phyloP scores from a whole-genome alignment of 2,113 vertebrate species.

The Polypterus bichir region DNA sequence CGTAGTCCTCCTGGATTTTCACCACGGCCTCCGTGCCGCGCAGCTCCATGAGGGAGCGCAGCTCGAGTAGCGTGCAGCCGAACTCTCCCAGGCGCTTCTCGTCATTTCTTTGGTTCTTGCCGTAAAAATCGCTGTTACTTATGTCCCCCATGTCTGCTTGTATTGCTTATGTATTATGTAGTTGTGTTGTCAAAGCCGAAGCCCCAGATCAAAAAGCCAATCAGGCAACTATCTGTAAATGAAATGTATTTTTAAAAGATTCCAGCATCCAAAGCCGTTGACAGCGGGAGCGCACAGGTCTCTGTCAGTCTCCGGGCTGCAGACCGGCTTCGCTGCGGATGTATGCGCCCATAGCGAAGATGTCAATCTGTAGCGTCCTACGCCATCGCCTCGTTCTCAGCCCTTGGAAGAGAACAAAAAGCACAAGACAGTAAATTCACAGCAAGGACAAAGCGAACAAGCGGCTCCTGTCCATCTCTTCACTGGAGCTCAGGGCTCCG shows the following conservation, averaged over 20 bases:
- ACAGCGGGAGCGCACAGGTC: no score
- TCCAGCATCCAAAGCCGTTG: no score
- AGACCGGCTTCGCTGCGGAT: slow-evolving; percentile 79
- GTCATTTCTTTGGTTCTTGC: slow-evolving; percentile 98
- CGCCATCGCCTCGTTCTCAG: slow-evolving; percentile 80
- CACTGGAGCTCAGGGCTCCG: neutral
- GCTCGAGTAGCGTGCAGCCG: slow-evolving; percentile 81
- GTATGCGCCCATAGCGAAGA: slow-evolving; percentile 73
- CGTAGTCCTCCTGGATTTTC: slow-evolving; percentile 92
- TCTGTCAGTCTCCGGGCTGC: slow-evolving; percentile 60
- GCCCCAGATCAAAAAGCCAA: no score
- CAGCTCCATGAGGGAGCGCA: slow-evolving; percentile 95
- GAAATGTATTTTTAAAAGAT: no score
- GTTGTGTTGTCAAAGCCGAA: no score
- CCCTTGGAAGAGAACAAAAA: slow-evolving; percentile 35
- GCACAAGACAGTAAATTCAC: slow-evolving; percentile 5
- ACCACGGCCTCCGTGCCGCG: slow-evolving; percentile 87
- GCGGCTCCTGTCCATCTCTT: neutral
- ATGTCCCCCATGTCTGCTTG: slow-evolving; percentile 85
- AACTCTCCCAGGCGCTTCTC: slow-evolving; percentile 75
- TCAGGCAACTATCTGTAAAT: no score
- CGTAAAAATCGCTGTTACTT: slow-evolving; percentile 97
- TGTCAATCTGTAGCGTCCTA: slow-evolving; percentile 60
- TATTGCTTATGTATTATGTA: neutral
- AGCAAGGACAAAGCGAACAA: slow-evolving; percentile 4